Evolutionary conservation across 2,113 vertebrate genomes (phyloP), one percentile per base, ranked within the genome.

Genomic region (Proterorhinus semilunaris): DNA sequence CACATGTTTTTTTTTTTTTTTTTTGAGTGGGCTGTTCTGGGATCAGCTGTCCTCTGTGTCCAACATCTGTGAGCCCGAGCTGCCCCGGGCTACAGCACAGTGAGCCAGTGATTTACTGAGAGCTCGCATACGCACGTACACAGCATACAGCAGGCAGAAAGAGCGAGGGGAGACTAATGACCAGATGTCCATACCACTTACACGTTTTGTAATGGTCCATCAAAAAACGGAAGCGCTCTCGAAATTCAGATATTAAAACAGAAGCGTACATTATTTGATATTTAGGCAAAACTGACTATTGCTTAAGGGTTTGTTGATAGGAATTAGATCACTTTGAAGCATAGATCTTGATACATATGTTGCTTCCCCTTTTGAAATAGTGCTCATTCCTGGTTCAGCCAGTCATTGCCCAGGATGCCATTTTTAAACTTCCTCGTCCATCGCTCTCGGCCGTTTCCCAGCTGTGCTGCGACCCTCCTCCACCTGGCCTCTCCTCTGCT

Each of bases 41-140:
- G 80, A 91, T 90, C 90, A 88, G 83, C 88, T 91, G 91, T 82
- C 78, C 86, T 83, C 75, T 36, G 71, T 83, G 83, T 84, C 85
- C 82, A 89, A 87, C 91, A 91, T 90, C 90, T 91, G 91, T 79
- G 83, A 15, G 70, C 73, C 83, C 65, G 79, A 43, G 16, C 75
- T 76, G 88, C 86, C 78, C 66, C 7, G 2, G 85, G 86, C 86
- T 50, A 27, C 45, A 55, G 51, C 48, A 65, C 64, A 61, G 75
- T 70, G 51, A 67, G 74, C 47, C 8, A 42, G 64, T 6, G 65
- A 53, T 55, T 64, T 61, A 73, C 70, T 74, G 66, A 75, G 12
- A 13, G 47, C 27, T 49, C 43, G 78, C 62, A 82, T 53, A 65
- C 79, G 79, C 73, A 76, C 71, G 70, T 58, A 51, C 71, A 74